These are phyloP conservation scores for Lochmaea capreae DNA, from an alignment of 2,888 invertebrate species.

Conservation along the genomic window DNA sequence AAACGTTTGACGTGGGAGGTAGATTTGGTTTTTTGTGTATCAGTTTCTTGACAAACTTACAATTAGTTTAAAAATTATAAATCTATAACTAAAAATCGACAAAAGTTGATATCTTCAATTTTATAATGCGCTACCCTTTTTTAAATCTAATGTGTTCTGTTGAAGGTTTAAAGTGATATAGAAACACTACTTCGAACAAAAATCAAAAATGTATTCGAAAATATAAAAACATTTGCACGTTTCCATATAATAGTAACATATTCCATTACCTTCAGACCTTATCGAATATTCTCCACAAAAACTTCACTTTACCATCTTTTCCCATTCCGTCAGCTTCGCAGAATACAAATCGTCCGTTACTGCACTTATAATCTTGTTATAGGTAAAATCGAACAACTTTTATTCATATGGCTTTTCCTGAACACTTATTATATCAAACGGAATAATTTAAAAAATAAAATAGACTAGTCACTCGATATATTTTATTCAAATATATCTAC, in stretches of 20 bases:
- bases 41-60: too few species aligned
- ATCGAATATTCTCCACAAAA: constrained; percentile 19
- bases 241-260: constrained; percentile 12
- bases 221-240: constrained; percentile 16
- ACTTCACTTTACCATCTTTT: constrained; percentile 17
- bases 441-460: background rate
- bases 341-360: constrained; percentile 21
- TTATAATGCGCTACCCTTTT: background rate
- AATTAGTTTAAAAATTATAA: too few species aligned
- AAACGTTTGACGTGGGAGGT: too few species aligned
- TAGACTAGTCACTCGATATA: too few species aligned
- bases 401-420: background rate
- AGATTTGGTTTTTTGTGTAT: too few species aligned
- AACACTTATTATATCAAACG: background rate
- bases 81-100: too few species aligned
- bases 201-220: background rate
- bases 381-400: background rate
- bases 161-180: background rate
- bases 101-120: too few species aligned
- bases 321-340: constrained; percentile 4
- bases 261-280: constrained; percentile 11
- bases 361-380: background rate
- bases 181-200: background rate
- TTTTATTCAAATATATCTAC: too few species aligned
- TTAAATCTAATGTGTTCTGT: background rate